Evolutionary conservation across 64 coral and sea anemone species (phyloP).

Genomic region (Platygyra sinensis): DNA sequence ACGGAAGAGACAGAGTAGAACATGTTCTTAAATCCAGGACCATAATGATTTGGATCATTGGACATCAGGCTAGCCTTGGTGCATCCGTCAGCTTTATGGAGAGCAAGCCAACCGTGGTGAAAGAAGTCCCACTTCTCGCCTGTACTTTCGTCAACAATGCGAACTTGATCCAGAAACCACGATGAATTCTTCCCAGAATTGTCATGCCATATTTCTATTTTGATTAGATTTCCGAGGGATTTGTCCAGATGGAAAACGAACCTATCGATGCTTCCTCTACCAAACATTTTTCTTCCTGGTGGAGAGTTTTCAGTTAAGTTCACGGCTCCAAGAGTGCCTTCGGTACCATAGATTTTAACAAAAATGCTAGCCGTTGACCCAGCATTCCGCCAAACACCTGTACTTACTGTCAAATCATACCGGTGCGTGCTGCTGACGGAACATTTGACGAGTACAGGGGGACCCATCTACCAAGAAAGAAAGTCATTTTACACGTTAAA

Average conservation of each 20-base stretch:
- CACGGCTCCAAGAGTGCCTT: not conserved
- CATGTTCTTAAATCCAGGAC: constrained; percentile 26
- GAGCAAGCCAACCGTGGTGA: constrained; percentile 16
- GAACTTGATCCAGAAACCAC: constrained; percentile 20
- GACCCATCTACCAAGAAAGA: constrained; percentile 8
- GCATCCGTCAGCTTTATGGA: constrained; percentile 15
- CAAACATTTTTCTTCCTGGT: not conserved
- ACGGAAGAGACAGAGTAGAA: not conserved
- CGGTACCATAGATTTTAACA: constrained; percentile 7
- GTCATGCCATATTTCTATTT: constrained; percentile 36
- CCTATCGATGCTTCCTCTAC: constrained; percentile 3
- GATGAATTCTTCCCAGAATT: too few relatives aligned
- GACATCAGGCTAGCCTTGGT: constrained; percentile 9
- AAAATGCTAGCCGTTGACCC: constrained; percentile 4
- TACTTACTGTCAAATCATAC: constrained; percentile 8
- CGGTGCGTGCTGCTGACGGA: not conserved
- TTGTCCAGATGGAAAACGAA: not conserved
- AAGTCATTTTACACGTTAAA: not conserved
- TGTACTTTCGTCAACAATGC: not conserved
- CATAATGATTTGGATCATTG: not conserved
- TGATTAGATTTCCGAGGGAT: not conserved
- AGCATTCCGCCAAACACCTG: constrained; percentile 28
- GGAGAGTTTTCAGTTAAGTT: not conserved
- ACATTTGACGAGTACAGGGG: not conserved
- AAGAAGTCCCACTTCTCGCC: constrained; percentile 2